A percentile compares a stretch with the other conserved stretches of the same genome.
Evolutionary conservation across 2,888 invertebrate genomes (phyloP).

Genomic region (Lottia scabra): DNA sequence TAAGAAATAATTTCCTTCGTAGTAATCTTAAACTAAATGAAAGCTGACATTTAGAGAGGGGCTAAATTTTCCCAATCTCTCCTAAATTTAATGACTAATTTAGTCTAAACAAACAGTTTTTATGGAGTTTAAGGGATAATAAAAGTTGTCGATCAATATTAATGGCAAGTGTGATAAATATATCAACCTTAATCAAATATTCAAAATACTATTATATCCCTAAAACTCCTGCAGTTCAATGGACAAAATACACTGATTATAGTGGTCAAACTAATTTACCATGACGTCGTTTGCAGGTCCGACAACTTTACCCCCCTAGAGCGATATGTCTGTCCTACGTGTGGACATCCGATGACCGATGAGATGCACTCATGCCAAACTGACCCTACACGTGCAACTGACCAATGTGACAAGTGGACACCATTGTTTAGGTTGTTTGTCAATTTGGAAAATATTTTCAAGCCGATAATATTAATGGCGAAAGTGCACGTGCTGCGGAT

Average conservation of each 20-base stretch:
- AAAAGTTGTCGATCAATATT: background rate
- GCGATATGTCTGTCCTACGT: background rate
- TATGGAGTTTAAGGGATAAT: background rate
- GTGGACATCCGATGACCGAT: slow-evolving; percentile 6
- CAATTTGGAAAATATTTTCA: slow-evolving; percentile 4
- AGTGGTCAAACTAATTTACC: background rate
- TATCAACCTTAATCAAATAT: slow-evolving; percentile 3
- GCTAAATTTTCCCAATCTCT: background rate
- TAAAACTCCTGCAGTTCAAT: background rate
- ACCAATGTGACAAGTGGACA: background rate
- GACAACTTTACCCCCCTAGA: background rate
- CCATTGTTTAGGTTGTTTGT: slow-evolving; percentile 3
- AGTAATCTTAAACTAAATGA: no score
- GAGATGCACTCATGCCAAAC: slow-evolving; percentile 1
- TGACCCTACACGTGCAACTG: background rate
- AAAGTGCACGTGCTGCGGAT: background rate
- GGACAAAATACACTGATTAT: background rate
- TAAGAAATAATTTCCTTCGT: no score
- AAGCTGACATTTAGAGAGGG: no score
- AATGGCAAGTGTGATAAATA: slow-evolving; percentile 4
- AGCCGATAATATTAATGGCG: background rate
- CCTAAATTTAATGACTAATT: background rate
- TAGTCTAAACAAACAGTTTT: slow-evolving; percentile 1
- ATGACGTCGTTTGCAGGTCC: background rate
- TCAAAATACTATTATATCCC: background rate